phyloP scores from a whole-genome alignment of 2,888 invertebrate species.

The Lasius fuliginosus region DNA sequence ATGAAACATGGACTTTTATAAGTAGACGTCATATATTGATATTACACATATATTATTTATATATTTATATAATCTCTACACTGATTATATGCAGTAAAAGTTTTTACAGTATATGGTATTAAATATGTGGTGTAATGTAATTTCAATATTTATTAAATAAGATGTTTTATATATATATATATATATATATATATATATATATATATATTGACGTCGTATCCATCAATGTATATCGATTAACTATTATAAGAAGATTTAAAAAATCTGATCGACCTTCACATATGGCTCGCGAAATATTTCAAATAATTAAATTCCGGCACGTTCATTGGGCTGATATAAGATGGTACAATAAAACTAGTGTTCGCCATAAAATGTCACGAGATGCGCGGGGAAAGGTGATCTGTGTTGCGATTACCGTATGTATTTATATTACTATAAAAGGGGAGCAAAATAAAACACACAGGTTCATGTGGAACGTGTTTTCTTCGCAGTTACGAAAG shows the following conservation, averaged over 20 bases:
- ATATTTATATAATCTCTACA: conserved; percentile 31
- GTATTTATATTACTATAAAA: not conserved
- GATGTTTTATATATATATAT: not conserved
- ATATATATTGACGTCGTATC: not conserved
- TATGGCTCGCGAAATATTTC: not conserved
- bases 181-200: too few relatives aligned
- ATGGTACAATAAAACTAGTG: not conserved
- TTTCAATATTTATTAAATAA: conserved; percentile 23
- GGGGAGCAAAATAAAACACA: not conserved
- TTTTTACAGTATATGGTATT: not conserved
- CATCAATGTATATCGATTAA: not conserved
- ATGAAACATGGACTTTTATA: conserved; percentile 3
- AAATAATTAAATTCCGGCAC: not conserved
- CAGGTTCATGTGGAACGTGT: conserved; percentile 5
- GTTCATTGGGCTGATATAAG: not conserved
- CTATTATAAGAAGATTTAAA: not conserved
- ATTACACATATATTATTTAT: conserved; percentile 37
- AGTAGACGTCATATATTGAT: not conserved
- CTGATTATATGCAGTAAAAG: conserved; percentile 16
- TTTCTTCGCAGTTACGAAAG: conserved; percentile 54
- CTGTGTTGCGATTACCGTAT: not conserved
- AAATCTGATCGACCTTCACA: not conserved
- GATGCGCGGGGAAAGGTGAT: not conserved
- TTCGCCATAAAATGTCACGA: not conserved
- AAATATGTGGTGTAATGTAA: not conserved